A percentile compares a stretch with the other conserved stretches of the same genome.
These are phyloP conservation scores for Palythoa heliodiscus DNA, from an alignment of 92 coral and sea anemone species.

Conservation along the genomic window DNA sequence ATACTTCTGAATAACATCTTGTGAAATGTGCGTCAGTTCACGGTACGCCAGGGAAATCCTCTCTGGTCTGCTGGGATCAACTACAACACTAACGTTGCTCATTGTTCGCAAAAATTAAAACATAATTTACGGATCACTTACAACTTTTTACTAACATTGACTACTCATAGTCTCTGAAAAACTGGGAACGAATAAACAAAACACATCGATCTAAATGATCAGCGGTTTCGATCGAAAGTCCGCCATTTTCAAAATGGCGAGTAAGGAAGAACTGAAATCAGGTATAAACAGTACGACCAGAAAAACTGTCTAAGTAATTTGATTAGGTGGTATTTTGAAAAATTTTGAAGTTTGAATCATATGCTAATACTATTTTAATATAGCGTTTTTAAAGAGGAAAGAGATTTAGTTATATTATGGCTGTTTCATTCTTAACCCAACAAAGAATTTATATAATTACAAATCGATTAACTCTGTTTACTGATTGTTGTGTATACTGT, in stretches of 20 bases:
- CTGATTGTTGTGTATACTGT: not conserved
- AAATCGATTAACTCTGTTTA: not conserved
- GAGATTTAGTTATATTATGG: not conserved
- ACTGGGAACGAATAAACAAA: not conserved
- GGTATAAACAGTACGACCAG: slow-evolving; percentile 52
- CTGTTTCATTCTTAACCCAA: no score
- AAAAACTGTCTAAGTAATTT: not conserved
- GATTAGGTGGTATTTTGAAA: not conserved
- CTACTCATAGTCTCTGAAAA: not conserved
- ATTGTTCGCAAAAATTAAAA: not conserved
- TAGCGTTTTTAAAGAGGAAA: not conserved
- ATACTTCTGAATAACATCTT: slow-evolving; percentile 48
- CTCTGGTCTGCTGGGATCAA: slow-evolving; percentile 45
- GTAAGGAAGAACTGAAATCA: slow-evolving; percentile 83
- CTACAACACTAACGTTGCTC: not conserved
- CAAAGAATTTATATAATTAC: no score
- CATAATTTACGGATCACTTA: not conserved
- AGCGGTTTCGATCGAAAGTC: slow-evolving; percentile 37
- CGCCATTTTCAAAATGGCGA: slow-evolving; percentile 97
- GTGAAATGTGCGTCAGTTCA: slow-evolving; percentile 70
- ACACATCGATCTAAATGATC: not conserved
- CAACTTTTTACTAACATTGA: no score
- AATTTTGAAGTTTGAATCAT: not conserved
- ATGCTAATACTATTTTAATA: no score
- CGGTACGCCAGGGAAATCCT: slow-evolving; percentile 89